phyloP scores from a whole-genome alignment of 2,797 vertebrate genomes.

The Coregonus sp. region DNA sequence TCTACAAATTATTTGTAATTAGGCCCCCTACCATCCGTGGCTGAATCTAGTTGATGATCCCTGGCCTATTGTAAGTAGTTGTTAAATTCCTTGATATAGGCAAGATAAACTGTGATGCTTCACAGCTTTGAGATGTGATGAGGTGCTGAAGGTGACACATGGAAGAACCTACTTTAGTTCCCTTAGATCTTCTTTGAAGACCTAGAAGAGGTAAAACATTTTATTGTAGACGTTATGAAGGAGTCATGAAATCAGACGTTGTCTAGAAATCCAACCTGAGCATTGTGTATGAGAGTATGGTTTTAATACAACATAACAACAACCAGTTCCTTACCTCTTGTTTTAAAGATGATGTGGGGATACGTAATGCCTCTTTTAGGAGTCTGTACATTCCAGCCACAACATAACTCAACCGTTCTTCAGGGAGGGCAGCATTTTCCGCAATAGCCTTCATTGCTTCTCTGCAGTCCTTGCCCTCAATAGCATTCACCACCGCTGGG shows the following conservation, averaged over 20 bases:
- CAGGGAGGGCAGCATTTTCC: slow-evolving; percentile 72
- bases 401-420: slow-evolving; percentile 78
- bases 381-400: slow-evolving; percentile 82
- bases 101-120: too few species aligned
- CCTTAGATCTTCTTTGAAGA: slow-evolving; percentile 85
- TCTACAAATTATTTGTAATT: too few species aligned
- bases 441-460: slow-evolving; percentile 73
- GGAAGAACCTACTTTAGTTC: slow-evolving; percentile 75
- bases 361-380: slow-evolving; percentile 80
- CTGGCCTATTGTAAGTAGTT: too few species aligned
- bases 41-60: too few species aligned
- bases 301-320: too few species aligned
- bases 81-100: too few species aligned
- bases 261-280: too few species aligned
- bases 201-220: slow-evolving; percentile 58
- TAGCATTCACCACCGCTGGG: slow-evolving; percentile 79
- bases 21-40: too few species aligned
- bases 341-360: slow-evolving; percentile 79
- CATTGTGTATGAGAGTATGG: too few species aligned
- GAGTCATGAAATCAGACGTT: background rate
- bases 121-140: too few species aligned
- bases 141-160: background rate
- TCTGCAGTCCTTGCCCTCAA: slow-evolving; percentile 82
- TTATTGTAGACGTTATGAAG: background rate
- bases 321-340: slow-evolving; percentile 73